Percentiles rank a stretch among this genome's conserved stretches.
Evolutionary conservation across 2,797 vertebrate species (phyloP).

Genomic region (Schizothorax lantsangensis): DNA sequence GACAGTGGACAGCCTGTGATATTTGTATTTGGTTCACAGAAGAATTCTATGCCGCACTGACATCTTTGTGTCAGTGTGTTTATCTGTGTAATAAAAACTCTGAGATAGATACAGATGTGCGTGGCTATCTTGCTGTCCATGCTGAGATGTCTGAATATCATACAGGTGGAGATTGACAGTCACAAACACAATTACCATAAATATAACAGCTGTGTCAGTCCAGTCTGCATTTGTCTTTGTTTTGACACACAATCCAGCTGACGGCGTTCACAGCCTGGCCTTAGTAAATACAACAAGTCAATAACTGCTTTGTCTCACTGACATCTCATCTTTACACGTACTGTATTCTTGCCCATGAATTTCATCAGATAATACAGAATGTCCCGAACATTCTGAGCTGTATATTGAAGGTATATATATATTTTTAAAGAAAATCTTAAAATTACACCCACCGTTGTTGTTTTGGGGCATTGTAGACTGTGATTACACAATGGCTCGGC

Average conservation of each 20-base stretch:
- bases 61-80: constrained; percentile 22
- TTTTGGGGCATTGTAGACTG: constrained; percentile 33
- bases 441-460: neutral
- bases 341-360: constrained; percentile 17
- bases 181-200: constrained; percentile 21
- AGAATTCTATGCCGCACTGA: neutral
- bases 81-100: constrained; percentile 18
- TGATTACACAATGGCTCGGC: constrained; percentile 39
- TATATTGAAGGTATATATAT: neutral
- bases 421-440: neutral
- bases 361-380: constrained; percentile 31
- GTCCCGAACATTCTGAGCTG: neutral
- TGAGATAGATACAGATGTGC: constrained; percentile 9
- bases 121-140: neutral
- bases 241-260: constrained; percentile 17
- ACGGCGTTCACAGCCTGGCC: neutral
- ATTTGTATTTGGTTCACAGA: neutral
- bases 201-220: constrained; percentile 32
- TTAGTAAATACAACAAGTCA: constrained; percentile 35
- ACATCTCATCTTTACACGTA: constrained; percentile 4
- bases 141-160: constrained; percentile 2
- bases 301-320: constrained; percentile 39
- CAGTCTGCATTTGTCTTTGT: constrained; percentile 37
- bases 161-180: constrained; percentile 4
- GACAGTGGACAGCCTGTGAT: neutral